Base-by-base conservation (phyloP, 2,797 vertebrate species). In the Alfaro cultratus region DNA sequence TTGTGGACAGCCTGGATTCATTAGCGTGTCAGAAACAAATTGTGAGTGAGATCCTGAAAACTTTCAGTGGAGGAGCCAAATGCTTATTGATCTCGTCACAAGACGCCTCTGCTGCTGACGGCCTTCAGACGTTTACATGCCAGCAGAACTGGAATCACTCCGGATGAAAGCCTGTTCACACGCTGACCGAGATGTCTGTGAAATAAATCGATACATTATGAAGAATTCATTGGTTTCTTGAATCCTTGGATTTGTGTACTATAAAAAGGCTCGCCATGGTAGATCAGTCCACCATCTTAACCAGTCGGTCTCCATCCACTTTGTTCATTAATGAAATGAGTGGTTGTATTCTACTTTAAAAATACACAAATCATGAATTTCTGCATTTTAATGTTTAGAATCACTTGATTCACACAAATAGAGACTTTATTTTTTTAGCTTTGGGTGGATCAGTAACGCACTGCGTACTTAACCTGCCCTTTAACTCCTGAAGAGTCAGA, bases 401-500 rank as follows among this genome's bases (percentile, higher is more conserved):
- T 43, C n/a, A 45, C 15, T 75, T 18, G 26, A 57, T 46, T 75
- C 34, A 11, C 31, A 26, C 73, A 53, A 51, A 36, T 36, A 1
- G 26, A 45, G 18, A 23, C 49, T 13, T 45, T 12, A 26, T 51
- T 51, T 21, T 29, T 23, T 29, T 29, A 49, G 31, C 16, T 51
- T 15, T 34, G 26, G 3, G 34, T 57, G 73, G n/a, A 34, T 57
- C 53, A 41, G 39, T n/a, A 6, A 6, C 15, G 1, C 7, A 2
- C 21, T 7, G 21, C 13, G 9, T 6, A 6, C n/a, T n/a, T 3
- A 62, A 18, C 57, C 57, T 60, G 12, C 12, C 80, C 82, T 80
- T 67, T 80, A 64, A 76, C 81, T 82, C 80, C 76, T 13, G 64
- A 53, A 90, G 91, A 94, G 84, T 83, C 91, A 92, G 91, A 93